Base-by-base conservation (phyloP, 1,140 invertebrate genomes). In the Drosophila bocqueti region DNA sequence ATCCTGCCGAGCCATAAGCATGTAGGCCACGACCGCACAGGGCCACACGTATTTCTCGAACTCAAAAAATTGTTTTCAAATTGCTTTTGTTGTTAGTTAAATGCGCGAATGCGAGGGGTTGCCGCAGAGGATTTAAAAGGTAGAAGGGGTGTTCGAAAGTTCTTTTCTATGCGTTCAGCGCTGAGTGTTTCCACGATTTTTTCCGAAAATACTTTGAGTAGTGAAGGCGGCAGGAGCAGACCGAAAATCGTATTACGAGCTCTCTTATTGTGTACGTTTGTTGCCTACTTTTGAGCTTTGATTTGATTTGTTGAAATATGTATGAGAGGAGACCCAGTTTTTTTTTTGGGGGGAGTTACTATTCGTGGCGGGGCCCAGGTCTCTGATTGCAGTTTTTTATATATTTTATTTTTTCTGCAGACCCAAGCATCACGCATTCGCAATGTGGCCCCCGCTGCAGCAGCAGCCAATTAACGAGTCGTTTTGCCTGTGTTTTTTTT, bases 1-100 rank as follows among this genome's bases (percentile, higher is more conserved):
- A 57, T 57, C 54, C 54, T 57, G 54, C 34, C 24, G 38, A 46
- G 45, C 67, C 54, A 73, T 73, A 73, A 61, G 75, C 57, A 76
- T 69, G 73, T 68, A 67, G 45, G 57, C 62, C 36, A 74, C 71
- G 68, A 74, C 73, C 76, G 49, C 58, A 77, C 63, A 47, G 43
- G 43, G 65, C 43, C 64, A 57, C 71, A 76, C 67, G 66, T 79
- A 64, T 61, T 60, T 34, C 76, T 72, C 76, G 76, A 78, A 72
- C 66, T 79, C 76, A 34, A 75, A 83, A 83, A 83, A 83, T 76
- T 83, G 81, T 75, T 71, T 83, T 84, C 68, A 72, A 85, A 84
- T 84, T 74, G 82, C 67, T 85, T 84, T 81, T 81, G 67, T 78
- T 85, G 50, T 68, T 59, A 68, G 66, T 63, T 69, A 66, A 81